These are phyloP conservation scores for Masticophis lateralis DNA, from an alignment of 2,797 vertebrate genomes.

Conservation along the genomic window DNA sequence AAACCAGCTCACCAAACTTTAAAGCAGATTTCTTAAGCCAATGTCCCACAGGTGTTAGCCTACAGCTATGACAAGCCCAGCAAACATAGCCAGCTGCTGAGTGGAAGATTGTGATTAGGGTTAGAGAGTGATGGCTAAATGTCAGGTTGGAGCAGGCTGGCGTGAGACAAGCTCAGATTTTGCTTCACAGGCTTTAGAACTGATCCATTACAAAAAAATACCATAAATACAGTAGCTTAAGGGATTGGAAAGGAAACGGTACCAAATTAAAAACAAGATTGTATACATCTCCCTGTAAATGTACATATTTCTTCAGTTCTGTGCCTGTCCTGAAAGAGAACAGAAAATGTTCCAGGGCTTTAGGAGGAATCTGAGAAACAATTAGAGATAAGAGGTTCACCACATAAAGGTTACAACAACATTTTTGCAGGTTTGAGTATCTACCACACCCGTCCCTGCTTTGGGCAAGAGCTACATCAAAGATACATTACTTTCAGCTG, in stretches of 20 bases:
- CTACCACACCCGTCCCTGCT: constrained; percentile 46
- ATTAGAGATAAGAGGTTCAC: background rate
- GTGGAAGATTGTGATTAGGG: background rate
- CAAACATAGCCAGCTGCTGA: background rate
- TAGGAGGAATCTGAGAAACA: constrained; percentile 16
- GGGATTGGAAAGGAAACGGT: background rate
- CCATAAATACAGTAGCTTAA: background rate
- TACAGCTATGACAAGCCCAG: background rate
- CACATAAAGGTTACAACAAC: background rate
- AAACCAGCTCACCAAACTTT: background rate
- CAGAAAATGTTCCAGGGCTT: background rate
- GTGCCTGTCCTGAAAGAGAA: background rate
- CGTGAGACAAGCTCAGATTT: background rate
- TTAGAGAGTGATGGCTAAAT: background rate
- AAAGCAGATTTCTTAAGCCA: background rate
- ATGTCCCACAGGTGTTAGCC: background rate
- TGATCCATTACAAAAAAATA: background rate
- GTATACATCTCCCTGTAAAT: background rate
- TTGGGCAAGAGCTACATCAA: constrained; percentile 39
- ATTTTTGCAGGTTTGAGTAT: constrained; percentile 39
- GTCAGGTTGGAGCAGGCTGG: background rate
- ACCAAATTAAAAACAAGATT: background rate
- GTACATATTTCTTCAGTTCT: background rate
- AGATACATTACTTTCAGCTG: constrained; percentile 42
- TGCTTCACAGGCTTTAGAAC: background rate